Conservation (phyloP, 2,888 invertebrate genomes). For the Callimorpha dominula region DNA sequence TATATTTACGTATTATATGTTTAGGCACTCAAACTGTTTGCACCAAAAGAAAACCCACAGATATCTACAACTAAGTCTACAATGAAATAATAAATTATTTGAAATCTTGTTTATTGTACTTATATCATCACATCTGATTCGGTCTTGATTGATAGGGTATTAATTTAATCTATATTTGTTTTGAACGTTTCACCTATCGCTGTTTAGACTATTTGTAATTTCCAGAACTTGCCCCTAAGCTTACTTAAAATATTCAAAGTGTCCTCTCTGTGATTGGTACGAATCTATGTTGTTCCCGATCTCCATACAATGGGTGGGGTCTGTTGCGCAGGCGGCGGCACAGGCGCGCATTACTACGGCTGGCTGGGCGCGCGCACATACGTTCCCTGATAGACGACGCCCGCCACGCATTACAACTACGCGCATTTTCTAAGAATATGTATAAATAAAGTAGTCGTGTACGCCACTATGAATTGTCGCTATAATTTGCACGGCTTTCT, state of each 20-base stretch:
- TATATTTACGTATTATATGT: background rate
- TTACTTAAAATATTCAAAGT: constrained; percentile 6
- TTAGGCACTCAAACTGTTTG: background rate
- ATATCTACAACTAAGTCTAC: background rate
- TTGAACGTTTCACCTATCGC: background rate
- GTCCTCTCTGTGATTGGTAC: constrained; percentile 28
- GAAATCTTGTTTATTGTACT: background rate
- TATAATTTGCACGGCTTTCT: constrained; percentile 48
- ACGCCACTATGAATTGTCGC: constrained; percentile 36
- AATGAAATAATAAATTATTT: background rate
- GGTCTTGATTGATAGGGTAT: background rate
- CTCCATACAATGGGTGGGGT: constrained; percentile 72
- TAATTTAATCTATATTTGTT: background rate
- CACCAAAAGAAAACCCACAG: background rate
- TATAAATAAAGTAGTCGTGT: constrained; percentile 49
- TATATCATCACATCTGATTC: background rate
- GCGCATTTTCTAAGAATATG: constrained; percentile 46
- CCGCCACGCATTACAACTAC: constrained; percentile 54
- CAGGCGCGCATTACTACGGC: constrained; percentile 52
- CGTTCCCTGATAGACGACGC: constrained; percentile 38
- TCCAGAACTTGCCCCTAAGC: background rate
- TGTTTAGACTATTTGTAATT: background rate
- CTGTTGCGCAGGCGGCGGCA: constrained; percentile 53
- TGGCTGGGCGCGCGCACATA: constrained; percentile 42
- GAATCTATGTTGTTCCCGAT: constrained; percentile 54